These are phyloP conservation scores for Panonychus citri DNA, from an alignment of 1,140 invertebrate species.

Conservation along the genomic window DNA sequence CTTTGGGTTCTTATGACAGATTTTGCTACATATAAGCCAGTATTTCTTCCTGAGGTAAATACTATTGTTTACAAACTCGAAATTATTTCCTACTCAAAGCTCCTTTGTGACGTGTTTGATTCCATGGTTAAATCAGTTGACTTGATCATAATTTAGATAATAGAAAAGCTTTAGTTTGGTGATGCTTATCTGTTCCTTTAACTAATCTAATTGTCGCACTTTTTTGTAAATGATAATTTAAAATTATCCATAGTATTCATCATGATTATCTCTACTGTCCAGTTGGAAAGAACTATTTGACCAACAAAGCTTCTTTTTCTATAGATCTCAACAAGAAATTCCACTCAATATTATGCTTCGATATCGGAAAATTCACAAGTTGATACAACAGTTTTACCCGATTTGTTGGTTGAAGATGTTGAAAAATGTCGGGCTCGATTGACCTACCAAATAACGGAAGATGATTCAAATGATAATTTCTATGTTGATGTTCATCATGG, in stretches of 20 bases:
- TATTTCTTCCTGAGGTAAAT: conserved; percentile 60
- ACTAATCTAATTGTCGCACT: too few relatives aligned
- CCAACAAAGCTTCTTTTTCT: background rate
- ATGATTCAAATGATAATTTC: conserved; percentile 19
- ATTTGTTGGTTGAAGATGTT: conserved; percentile 15
- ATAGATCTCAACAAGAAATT: background rate
- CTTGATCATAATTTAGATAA: too few relatives aligned
- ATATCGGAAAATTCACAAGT: conserved; percentile 16
- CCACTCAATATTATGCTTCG: conserved; percentile 17
- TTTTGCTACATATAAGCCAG: conserved; percentile 96
- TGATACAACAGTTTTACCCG: conserved; percentile 15
- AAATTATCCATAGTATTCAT: too few relatives aligned
- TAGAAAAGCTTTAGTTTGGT: too few relatives aligned
- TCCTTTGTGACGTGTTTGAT: too few relatives aligned
- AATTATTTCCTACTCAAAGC: too few relatives aligned
- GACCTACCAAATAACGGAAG: conserved; percentile 18
- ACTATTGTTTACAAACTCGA: conserved; percentile 3
- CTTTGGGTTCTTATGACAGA: conserved; percentile 88
- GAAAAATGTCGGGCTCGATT: conserved; percentile 12
- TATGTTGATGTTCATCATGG: conserved; percentile 12
- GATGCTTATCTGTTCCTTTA: too few relatives aligned
- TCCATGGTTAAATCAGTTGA: too few relatives aligned
- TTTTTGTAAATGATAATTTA: too few relatives aligned
- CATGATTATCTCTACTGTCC: background rate
- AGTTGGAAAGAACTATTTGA: background rate